Base-by-base conservation (phyloP, 2,888 invertebrate species). In the Micoletzkya japonica region DNA sequence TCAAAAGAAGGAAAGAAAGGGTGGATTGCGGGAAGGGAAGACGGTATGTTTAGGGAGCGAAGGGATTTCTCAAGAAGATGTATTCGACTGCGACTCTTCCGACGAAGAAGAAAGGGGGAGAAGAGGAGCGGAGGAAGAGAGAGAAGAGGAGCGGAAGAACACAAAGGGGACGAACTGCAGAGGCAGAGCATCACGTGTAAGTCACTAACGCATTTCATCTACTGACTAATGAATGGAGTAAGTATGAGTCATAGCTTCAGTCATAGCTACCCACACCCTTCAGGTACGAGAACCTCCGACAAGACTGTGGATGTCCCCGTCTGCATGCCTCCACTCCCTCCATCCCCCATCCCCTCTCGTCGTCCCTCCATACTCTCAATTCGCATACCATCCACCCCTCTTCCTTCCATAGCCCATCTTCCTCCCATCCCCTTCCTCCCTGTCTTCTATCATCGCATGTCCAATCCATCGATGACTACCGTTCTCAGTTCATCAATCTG, bases 51-150 rank as follows among this genome's bases (percentile, higher is more conserved):
- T 30, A 67, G 67, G 67, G 67, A n/a, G 67, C 84, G 30, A 84
- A 84, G 74, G 77, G 81, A 37, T 83, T 84, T 72, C 76, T 84
- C 74, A 79, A 80, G 64, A 80, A 77, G 72, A 77, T 84, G 26
- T 83, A 83, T 72, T 73, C 77, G n/a, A 77, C 82, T 36, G 80
- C 81, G 10, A 84, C 82, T 4, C 72, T 82, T 34, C 82, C 81
- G 32, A 37, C 57, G 4, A 80, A 75, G 64, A 81, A 80, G 67
- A 59, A 52, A 30, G 26, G 17, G 34, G 50, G 50, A n/a, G 39
- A 52, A 4, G 57, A 10, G 4, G 10, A 20, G 72, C 69, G 63
- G 73, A 70, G 44, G 66, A 74, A 34, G 57, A 71, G 37, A 56
- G 39, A 69, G 54, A 39, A 34, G 39, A 54, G 26, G 54, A 44